A percentile compares a stretch with the other conserved stretches of the same genome.
phyloP scores from a whole-genome alignment of 2,113 vertebrate species.

The Gadus chalcogrammus region DNA sequence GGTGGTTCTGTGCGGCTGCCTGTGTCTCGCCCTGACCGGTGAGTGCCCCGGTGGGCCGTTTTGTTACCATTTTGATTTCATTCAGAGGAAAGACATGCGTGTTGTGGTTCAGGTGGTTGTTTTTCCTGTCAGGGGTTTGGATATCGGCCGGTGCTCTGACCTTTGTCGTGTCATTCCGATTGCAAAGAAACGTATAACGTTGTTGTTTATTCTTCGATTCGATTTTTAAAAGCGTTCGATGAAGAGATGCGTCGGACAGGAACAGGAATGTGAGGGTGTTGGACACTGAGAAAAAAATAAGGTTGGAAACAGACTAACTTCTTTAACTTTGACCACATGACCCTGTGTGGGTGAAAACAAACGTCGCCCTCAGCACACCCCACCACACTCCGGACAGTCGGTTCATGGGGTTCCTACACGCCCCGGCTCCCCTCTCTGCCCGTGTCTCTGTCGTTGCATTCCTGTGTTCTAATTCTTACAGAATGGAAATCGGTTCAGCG shows the following conservation, averaged over 20 bases:
- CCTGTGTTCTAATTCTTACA: too few species aligned
- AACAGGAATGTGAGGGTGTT: not conserved
- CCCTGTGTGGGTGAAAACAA: too few species aligned
- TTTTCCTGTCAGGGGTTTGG: not conserved
- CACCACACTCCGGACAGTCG: not conserved
- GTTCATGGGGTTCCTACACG: too few species aligned
- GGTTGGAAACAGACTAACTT: not conserved
- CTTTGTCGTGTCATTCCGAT: too few species aligned
- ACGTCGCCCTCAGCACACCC: not conserved
- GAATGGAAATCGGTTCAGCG: not conserved
- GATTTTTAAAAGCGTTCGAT: too few species aligned
- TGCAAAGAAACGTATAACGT: too few species aligned
- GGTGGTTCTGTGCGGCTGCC: conserved; percentile 43
- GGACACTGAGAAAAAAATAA: not conserved
- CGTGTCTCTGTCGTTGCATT: too few species aligned
- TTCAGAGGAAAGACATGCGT: not conserved
- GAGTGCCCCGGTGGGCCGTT: conserved; percentile 28
- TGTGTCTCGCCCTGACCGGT: conserved; percentile 59
- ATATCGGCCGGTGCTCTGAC: too few species aligned
- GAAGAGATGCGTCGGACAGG: not conserved
- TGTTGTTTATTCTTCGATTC: too few species aligned
- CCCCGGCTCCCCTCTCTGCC: too few species aligned
- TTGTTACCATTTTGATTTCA: not conserved
- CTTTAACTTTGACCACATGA: conserved; percentile 28
- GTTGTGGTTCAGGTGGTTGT: not conserved